Evolutionary conservation across 2,888 invertebrate species (phyloP).

Genomic region (Spialia ferax): DNA sequence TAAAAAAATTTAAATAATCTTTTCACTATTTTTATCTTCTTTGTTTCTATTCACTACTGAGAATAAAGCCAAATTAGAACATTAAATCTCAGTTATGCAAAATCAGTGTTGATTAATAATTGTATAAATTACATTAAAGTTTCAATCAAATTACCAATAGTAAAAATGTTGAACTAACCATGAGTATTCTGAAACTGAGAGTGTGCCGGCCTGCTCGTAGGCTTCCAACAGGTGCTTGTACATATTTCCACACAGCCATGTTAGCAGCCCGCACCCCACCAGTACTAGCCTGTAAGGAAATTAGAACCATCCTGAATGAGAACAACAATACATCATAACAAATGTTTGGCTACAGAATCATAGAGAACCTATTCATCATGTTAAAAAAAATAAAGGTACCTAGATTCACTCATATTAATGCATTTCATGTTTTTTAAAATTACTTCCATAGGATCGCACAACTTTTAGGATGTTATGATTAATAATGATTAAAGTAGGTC

Average conservation of each 20-base stretch:
- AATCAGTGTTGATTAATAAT: no score
- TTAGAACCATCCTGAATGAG: background rate
- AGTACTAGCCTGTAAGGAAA: slow-evolving; percentile 56
- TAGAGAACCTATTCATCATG: no score
- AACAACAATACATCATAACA: no score
- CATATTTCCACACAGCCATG: slow-evolving; percentile 62
- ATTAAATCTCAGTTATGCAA: no score
- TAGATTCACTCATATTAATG: no score
- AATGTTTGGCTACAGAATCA: no score
- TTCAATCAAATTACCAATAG: background rate
- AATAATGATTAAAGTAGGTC: slow-evolving; percentile 12
- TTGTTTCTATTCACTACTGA: no score
- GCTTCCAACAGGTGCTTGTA: slow-evolving; percentile 61
- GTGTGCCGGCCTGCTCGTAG: slow-evolving; percentile 65
- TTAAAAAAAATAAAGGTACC: no score
- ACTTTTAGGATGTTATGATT: background rate
- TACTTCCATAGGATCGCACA: background rate
- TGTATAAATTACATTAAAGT: background rate
- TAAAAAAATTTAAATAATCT: no score
- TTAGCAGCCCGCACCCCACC: slow-evolving; percentile 55
- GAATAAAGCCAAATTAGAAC: no score
- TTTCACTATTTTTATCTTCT: no score
- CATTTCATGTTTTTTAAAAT: no score
- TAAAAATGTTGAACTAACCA: slow-evolving; percentile 58
- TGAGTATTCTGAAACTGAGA: slow-evolving; percentile 69